Evolutionary conservation across 2,113 vertebrate species (phyloP).

Genomic region (Silurus meridionalis): DNA sequence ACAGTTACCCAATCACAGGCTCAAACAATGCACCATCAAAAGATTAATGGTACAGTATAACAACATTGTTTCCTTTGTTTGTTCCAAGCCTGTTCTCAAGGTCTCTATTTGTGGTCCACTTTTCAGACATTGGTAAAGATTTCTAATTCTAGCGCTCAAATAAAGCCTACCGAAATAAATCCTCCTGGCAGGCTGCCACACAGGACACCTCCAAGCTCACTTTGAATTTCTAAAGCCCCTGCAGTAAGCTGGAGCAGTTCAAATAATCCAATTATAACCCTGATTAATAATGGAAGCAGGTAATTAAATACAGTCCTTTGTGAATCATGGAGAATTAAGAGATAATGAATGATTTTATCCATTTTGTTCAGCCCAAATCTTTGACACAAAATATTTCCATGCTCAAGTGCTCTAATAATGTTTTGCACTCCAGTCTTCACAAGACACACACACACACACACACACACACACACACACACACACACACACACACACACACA

Average conservation of each 20-base stretch:
- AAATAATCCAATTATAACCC: constrained; percentile 33
- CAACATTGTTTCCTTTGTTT: background rate
- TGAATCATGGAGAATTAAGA: background rate
- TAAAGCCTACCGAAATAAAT: constrained; percentile 6
- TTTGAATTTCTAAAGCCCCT: constrained; percentile 29
- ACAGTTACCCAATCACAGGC: background rate
- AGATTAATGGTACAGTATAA: too few relatives aligned
- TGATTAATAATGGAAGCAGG: constrained; percentile 35
- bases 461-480: background rate
- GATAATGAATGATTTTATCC: constrained; percentile 6
- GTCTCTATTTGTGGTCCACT: constrained; percentile 7
- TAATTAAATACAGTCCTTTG: constrained; percentile 38
- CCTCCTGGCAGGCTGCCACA: constrained; percentile 3
- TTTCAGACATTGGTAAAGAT: constrained; percentile 17
- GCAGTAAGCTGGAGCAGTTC: constrained; percentile 5
- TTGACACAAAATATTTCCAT: constrained; percentile 8
- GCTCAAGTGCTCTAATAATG: constrained; percentile 17
- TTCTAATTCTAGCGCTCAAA: constrained; percentile 19
- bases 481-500: too few relatives aligned
- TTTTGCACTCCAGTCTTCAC: background rate
- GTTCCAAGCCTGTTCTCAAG: background rate
- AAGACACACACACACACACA: background rate
- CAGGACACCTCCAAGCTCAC: background rate
- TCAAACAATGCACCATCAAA: background rate
- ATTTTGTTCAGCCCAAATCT: background rate